phyloP scores from a whole-genome alignment of 2,113 vertebrate species.

The Pygoscelis adeliae region DNA sequence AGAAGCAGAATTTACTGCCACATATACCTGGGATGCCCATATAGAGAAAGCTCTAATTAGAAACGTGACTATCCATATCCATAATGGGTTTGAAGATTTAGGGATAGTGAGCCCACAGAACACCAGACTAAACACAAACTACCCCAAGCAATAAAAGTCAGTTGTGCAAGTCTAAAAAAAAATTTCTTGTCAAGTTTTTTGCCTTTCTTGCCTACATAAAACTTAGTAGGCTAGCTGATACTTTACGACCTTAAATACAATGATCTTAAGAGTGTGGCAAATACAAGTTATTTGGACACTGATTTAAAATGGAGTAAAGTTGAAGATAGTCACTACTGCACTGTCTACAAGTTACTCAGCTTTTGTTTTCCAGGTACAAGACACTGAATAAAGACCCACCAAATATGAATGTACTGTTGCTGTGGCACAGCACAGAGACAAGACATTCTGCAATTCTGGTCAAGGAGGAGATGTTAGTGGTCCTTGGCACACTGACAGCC shows the following conservation, averaged over 20 bases:
- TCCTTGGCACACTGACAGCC: neutral
- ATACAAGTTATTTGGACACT: neutral
- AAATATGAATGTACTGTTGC: neutral
- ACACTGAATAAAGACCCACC: neutral
- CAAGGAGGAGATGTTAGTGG: neutral
- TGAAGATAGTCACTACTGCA: neutral
- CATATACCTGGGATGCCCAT: neutral
- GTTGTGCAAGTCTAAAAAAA: neutral
- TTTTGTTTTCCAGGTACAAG: neutral
- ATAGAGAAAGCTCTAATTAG: neutral
- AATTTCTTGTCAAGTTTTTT: neutral
- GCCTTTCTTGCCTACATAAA: neutral
- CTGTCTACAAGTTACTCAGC: neutral
- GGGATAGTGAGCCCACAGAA: neutral
- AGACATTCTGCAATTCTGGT: neutral
- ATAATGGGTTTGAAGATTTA: neutral
- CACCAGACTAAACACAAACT: neutral
- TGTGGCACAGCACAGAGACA: neutral
- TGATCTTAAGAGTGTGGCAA: neutral
- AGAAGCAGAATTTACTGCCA: neutral
- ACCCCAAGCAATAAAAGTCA: neutral
- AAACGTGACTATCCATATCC: neutral
- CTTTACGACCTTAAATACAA: neutral
- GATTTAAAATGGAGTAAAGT: neutral
- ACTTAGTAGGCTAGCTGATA: neutral